Percentiles rank a stretch among this genome's conserved stretches.
Evolutionary conservation across 2,797 vertebrate genomes (phyloP).

Genomic region (Novumbra hubbsi): DNA sequence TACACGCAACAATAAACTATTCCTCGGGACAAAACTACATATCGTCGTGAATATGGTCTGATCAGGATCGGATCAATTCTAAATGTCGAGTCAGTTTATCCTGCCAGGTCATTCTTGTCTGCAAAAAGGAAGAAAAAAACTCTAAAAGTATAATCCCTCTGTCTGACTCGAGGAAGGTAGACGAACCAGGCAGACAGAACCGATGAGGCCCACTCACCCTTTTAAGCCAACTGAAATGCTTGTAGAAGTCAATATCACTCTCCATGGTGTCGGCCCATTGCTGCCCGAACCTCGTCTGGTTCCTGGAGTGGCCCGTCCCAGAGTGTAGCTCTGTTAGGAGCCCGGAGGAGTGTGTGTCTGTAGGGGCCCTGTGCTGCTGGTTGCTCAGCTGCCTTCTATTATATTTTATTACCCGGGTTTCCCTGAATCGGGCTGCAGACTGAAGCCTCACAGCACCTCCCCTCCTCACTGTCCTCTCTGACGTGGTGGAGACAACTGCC

Average conservation of each 20-base stretch:
- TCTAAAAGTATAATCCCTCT: not conserved
- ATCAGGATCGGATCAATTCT: not conserved
- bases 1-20: not conserved
- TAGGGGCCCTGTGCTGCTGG: not conserved
- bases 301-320: not conserved
- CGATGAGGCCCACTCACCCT: constrained; percentile 5
- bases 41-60: not conserved
- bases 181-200: not conserved
- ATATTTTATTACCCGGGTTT: constrained; percentile 3
- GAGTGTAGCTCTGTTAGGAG: not conserved
- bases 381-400: constrained; percentile 22
- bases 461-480: constrained; percentile 13
- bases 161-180: not conserved
- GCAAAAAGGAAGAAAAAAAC: not conserved
- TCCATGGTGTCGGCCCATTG: constrained; percentile 11
- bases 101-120: not conserved
- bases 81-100: not conserved
- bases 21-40: not conserved
- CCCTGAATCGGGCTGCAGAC: not conserved
- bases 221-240: constrained; percentile 15
- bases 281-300: not conserved
- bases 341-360: not conserved
- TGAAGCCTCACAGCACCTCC: not conserved
- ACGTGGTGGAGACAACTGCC: constrained; percentile 1
- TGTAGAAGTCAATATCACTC: constrained; percentile 12